A percentile compares a stretch with the other conserved stretches of the same genome.
These are phyloP conservation scores for Colletes latitarsis DNA, from an alignment of 1,140 invertebrate genomes.

Conservation along the genomic window DNA sequence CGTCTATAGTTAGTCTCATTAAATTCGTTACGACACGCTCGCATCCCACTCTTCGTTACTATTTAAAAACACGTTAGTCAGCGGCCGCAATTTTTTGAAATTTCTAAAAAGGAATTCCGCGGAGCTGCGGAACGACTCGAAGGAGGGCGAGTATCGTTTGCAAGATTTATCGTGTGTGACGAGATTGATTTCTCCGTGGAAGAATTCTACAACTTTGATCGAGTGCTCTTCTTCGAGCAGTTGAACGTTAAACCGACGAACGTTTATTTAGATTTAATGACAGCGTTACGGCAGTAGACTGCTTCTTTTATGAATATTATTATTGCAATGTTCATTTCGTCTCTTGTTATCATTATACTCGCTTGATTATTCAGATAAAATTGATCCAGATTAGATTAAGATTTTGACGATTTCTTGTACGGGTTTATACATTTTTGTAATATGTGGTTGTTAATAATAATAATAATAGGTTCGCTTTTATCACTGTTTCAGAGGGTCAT, in stretches of 20 bases:
- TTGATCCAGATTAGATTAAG: neutral
- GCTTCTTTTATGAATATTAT: no score
- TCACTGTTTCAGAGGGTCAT: constrained; percentile 51
- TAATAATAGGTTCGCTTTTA: constrained; percentile 1
- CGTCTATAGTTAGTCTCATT: constrained; percentile 28
- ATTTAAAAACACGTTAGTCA: constrained; percentile 15
- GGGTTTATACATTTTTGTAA: neutral
- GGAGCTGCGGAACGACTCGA: neutral
- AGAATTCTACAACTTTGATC: neutral
- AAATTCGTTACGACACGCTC: constrained; percentile 32
- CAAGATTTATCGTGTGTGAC: neutral
- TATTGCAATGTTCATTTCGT: no score
- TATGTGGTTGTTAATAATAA: no score
- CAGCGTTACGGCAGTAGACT: no score
- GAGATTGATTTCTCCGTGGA: neutral
- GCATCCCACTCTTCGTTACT: constrained; percentile 7
- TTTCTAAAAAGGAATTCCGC: constrained; percentile 21
- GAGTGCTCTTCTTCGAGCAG: neutral
- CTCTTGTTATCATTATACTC: neutral
- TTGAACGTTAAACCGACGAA: neutral
- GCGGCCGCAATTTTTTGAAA: neutral
- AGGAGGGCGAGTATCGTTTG: neutral
- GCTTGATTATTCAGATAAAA: no score
- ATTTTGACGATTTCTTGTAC: neutral
- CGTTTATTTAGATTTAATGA: neutral